Conservation (phyloP, 2,113 vertebrate genomes). For the Phrynocephalus versicolor region DNA sequence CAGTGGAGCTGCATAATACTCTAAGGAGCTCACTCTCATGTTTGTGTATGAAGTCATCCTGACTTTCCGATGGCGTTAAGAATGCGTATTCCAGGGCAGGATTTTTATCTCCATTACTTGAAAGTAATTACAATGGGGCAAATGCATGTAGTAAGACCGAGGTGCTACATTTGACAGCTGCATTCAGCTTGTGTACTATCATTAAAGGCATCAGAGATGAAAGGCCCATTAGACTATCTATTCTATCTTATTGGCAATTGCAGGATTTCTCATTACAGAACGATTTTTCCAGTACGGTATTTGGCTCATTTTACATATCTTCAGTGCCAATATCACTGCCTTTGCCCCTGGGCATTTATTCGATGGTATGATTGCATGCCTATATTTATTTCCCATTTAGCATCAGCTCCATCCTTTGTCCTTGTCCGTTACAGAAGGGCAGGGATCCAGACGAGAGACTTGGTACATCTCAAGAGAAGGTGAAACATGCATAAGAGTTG, state of each 20-base stretch:
- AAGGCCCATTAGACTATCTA: constrained; percentile 27
- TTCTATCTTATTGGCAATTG: constrained; percentile 7
- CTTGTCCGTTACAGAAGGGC: constrained; percentile 20
- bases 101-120: constrained; percentile 25
- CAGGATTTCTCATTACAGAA: constrained; percentile 38
- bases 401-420: background rate
- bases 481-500: background rate
- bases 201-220: constrained; percentile 24
- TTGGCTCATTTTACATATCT: constrained; percentile 36
- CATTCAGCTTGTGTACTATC: constrained; percentile 29
- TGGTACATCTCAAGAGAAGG: background rate
- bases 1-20: constrained; percentile 22
- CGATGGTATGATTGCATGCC: constrained; percentile 3
- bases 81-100: constrained; percentile 14
- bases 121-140: constrained; percentile 22
- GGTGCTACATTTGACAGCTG: constrained; percentile 28
- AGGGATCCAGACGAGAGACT: background rate
- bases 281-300: background rate
- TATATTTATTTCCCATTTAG: constrained; percentile 23
- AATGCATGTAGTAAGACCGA: constrained; percentile 19
- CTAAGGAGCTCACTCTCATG: constrained; percentile 8
- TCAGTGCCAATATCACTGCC: background rate
- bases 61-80: constrained; percentile 7
- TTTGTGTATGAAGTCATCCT: constrained; percentile 27
- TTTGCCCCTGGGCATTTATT: constrained; percentile 25